Percentiles rank a stretch among this genome's conserved stretches.
Evolutionary conservation across 2,113 vertebrate species (phyloP).

Genomic region (Saiga tatarica): DNA sequence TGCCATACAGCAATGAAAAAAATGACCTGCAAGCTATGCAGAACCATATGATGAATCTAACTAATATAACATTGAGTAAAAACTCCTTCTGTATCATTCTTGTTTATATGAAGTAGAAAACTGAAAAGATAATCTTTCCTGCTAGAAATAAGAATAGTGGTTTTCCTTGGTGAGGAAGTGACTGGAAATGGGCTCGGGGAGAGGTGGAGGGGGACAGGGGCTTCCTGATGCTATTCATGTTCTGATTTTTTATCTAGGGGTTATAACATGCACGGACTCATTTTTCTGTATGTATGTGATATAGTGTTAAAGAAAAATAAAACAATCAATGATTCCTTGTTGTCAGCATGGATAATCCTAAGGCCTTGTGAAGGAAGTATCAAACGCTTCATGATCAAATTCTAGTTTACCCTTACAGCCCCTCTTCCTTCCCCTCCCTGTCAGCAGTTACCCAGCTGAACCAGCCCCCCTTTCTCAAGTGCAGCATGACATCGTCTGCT

Average conservation of each 20-base stretch:
- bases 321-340: background rate
- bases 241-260: background rate
- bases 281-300: background rate
- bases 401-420: background rate
- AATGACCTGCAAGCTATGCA: background rate
- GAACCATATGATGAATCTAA: background rate
- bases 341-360: background rate
- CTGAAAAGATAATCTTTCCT: background rate
- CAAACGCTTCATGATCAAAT: background rate
- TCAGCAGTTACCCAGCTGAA: background rate
- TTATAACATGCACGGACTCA: background rate
- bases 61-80: background rate
- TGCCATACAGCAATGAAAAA: background rate
- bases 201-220: background rate
- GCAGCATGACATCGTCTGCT: fast-evolving
- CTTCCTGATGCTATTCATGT: background rate
- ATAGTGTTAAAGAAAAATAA: background rate
- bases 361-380: background rate
- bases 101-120: background rate
- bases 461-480: background rate
- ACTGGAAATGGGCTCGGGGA: background rate
- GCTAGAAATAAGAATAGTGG: background rate
- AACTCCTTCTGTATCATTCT: background rate
- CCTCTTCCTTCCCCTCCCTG: background rate
- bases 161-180: background rate